A percentile compares a stretch with the other conserved stretches of the same genome.
These are phyloP conservation scores for Alcis repandata DNA, from an alignment of 2,888 invertebrate species.

Conservation along the genomic window DNA sequence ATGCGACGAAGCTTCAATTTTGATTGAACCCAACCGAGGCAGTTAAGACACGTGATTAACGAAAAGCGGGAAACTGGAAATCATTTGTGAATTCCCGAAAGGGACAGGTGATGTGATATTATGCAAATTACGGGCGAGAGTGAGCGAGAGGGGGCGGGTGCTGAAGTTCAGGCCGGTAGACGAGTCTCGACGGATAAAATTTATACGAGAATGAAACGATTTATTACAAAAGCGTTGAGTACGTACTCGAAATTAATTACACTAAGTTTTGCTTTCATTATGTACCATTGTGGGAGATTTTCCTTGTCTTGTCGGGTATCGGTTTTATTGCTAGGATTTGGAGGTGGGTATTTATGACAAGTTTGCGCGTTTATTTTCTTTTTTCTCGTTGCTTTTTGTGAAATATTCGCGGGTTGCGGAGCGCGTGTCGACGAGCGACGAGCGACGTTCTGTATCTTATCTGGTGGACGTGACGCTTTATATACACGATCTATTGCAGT, in stretches of 20 bases:
- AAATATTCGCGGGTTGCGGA: conserved; percentile 58
- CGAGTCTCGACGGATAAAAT: conserved; percentile 74
- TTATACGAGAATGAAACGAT: conserved; percentile 84
- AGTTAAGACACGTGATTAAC: conserved; percentile 80
- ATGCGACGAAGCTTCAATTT: conserved; percentile 57
- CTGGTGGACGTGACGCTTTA: conserved; percentile 56
- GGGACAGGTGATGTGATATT: conserved; percentile 82
- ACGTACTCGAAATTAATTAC: conserved; percentile 85
- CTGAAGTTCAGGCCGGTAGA: conserved; percentile 67
- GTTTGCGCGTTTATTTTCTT: conserved; percentile 60
- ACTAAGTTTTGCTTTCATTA: conserved; percentile 79
- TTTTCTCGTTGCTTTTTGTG: conserved; percentile 57
- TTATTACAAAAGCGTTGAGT: conserved; percentile 86
- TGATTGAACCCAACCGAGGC: conserved; percentile 43
- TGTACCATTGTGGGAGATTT: conserved; percentile 71
- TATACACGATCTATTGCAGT: conserved; percentile 49
- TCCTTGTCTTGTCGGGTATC: conserved; percentile 67
- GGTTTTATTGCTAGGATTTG: conserved; percentile 63
- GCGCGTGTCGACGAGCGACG: conserved; percentile 53
- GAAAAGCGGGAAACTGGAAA: conserved; percentile 83
- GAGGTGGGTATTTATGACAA: conserved; percentile 66
- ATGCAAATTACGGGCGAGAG: conserved; percentile 71
- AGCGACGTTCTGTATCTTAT: conserved; percentile 51
- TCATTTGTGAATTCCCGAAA: conserved; percentile 82
- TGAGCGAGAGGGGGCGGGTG: conserved; percentile 66